Percentiles rank a stretch among this genome's conserved stretches.
Conservation (phyloP, 2,888 invertebrate genomes). For the Axea sp. region DNA sequence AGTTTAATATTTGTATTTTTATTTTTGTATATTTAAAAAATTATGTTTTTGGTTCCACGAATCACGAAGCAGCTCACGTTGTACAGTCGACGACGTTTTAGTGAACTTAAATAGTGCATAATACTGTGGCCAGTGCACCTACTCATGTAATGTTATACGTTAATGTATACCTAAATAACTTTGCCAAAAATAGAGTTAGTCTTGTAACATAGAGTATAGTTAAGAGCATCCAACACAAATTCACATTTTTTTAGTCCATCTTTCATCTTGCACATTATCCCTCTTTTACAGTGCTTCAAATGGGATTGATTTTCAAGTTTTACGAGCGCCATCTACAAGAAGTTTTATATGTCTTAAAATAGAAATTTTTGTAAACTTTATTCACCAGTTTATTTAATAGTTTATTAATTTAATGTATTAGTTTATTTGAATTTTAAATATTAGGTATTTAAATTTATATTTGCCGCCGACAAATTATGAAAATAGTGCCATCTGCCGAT, state of each 20-base stretch:
- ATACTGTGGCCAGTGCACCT: constrained; percentile 79
- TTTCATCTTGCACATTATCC: constrained; percentile 42
- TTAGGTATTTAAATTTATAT: too few relatives aligned
- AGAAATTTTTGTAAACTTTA: too few relatives aligned
- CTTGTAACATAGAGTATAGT: constrained; percentile 79
- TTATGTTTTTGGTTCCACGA: constrained; percentile 9
- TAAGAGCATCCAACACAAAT: constrained; percentile 76
- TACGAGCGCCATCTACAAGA: constrained; percentile 8
- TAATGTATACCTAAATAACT: constrained; percentile 79
- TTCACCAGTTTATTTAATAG: too few relatives aligned
- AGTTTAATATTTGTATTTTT: too few relatives aligned
- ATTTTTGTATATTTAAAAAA: too few relatives aligned
- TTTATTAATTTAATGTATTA: too few relatives aligned
- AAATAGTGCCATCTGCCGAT: too few relatives aligned
- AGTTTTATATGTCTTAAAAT: not conserved
- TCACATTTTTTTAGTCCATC: constrained; percentile 65
- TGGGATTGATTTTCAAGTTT: constrained; percentile 40
- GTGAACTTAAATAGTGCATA: constrained; percentile 76
- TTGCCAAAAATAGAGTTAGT: constrained; percentile 80
- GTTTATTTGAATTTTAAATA: too few relatives aligned
- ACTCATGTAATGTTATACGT: constrained; percentile 76
- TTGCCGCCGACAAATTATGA: too few relatives aligned
- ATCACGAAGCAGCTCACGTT: constrained; percentile 64
- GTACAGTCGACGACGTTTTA: constrained; percentile 72
- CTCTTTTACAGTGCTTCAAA: constrained; percentile 41